Evolutionary conservation across 2,113 vertebrate genomes (phyloP), one percentile per base, ranked within the genome.

Genomic region (Uria aalge): DNA sequence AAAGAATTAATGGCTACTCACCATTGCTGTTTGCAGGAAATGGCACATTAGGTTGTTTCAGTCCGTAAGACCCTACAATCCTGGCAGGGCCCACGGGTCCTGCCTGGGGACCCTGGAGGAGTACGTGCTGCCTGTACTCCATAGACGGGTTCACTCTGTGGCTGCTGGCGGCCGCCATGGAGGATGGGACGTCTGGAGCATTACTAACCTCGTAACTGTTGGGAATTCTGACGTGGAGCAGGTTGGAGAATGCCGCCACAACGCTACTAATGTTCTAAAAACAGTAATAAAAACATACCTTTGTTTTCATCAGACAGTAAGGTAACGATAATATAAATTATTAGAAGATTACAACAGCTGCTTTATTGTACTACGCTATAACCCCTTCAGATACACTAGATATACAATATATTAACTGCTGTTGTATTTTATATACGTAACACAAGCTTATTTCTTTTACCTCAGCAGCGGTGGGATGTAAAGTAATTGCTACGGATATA

Each of bases 401-500:
- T 16, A 52, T 17, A 36, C 50, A 67, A 59, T 4, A 45, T 4
- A 36, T 26, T 52, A 47, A 86, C 53, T 40, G 30, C 11, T 85
- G 34, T 12, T 26, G 8, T 38, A 60, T 6, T 47, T 91, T 8
- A 26, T 11, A 12, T 2, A 30, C 3, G 18, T 10, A 76, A 88
- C 24, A 52, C 26, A 85, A 50, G 22, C 5, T 72, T 93, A 38
- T 60, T 78, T 75, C 47, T 76, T 96, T 98, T 98, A 99, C 99
- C 99, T 99, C 99, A 79, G 99, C 99, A 77, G 99, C 99, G 14
- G 98, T 97, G 27, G 99, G 99, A 94, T 99, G 99, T 91, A 99
- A 97, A 26, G 99, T 99, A 93, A 99, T 99, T 19, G 99, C 99
- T 96, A 99, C 99, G 95, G 99, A 99, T 74, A 99, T 99, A 85